A percentile compares a stretch with the other conserved stretches of the same genome.
These are phyloP conservation scores for Donacobius atricapilla DNA, from an alignment of 2,113 vertebrate species.

Conservation along the genomic window DNA sequence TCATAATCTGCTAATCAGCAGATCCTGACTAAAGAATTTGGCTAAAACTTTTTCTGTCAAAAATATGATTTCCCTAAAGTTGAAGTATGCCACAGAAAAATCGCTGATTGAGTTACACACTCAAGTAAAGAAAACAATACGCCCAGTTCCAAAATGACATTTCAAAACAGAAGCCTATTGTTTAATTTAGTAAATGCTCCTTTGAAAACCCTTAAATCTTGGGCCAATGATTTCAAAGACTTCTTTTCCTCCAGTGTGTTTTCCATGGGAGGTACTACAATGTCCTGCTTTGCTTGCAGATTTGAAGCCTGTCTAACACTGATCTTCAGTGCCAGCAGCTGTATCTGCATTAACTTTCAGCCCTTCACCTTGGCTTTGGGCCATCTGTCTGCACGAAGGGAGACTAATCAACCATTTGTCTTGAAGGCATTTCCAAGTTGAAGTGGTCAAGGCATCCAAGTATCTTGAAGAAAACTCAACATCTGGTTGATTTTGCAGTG, in stretches of 20 bases:
- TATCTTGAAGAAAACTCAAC: not conserved
- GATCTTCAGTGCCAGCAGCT: not conserved
- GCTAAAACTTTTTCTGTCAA: not conserved
- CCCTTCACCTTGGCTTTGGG: not conserved
- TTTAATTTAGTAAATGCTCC: not conserved
- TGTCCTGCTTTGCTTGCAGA: not conserved
- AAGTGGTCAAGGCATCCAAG: not conserved
- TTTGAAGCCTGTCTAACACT: not conserved
- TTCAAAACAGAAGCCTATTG: conserved; percentile 9
- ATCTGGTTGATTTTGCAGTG: not conserved
- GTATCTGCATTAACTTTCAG: not conserved
- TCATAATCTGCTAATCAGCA: not conserved
- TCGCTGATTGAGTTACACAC: not conserved
- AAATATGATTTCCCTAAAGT: not conserved
- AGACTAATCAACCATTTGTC: not conserved
- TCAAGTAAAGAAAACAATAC: not conserved
- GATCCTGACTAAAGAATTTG: not conserved
- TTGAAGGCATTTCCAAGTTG: not conserved
- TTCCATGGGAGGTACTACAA: not conserved
- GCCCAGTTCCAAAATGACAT: not conserved
- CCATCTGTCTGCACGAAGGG: not conserved
- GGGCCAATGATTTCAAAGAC: not conserved
- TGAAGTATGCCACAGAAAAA: not conserved
- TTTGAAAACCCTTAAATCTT: conserved; percentile 9
- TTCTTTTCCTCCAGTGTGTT: not conserved